Evolutionary conservation across 2,113 vertebrate species (phyloP).

Genomic region (Aramus guarauna): DNA sequence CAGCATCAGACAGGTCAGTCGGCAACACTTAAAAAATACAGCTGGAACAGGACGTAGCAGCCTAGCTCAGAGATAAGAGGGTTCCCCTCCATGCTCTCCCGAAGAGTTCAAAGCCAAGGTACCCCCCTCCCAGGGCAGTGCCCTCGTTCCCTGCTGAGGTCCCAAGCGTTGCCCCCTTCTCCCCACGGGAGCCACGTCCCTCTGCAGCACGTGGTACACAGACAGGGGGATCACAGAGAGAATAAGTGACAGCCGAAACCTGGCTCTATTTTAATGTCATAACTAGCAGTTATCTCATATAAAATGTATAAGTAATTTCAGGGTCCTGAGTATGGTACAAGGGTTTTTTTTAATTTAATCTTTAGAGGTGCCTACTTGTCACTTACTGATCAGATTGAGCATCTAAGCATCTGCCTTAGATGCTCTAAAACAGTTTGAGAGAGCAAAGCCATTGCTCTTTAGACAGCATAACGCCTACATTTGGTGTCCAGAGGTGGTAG

Average conservation of each 20-base stretch:
- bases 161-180: not conserved
- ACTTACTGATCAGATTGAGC: not conserved
- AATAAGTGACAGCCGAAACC: not conserved
- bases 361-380: not conserved
- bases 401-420: not conserved
- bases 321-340: not conserved
- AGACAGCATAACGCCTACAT: not conserved
- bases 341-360: not conserved
- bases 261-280: not conserved
- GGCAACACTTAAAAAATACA: not conserved
- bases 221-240: not conserved
- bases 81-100: not conserved
- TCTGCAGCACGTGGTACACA: rapidly evolving
- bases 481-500: not conserved
- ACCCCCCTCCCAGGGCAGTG: rapidly evolving
- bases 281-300: not conserved
- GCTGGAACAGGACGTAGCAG: not conserved
- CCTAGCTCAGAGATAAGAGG: not conserved
- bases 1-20: not conserved
- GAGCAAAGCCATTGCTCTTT: not conserved
- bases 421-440: not conserved
- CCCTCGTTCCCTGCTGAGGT: not conserved
- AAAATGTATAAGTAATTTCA: not conserved
- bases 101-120: not conserved
- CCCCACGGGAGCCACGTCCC: rapidly evolving